Percentiles rank a stretch among this genome's conserved stretches.
Evolutionary conservation across 2,113 vertebrate species (phyloP).

Genomic region (Pollachius pollachius): DNA sequence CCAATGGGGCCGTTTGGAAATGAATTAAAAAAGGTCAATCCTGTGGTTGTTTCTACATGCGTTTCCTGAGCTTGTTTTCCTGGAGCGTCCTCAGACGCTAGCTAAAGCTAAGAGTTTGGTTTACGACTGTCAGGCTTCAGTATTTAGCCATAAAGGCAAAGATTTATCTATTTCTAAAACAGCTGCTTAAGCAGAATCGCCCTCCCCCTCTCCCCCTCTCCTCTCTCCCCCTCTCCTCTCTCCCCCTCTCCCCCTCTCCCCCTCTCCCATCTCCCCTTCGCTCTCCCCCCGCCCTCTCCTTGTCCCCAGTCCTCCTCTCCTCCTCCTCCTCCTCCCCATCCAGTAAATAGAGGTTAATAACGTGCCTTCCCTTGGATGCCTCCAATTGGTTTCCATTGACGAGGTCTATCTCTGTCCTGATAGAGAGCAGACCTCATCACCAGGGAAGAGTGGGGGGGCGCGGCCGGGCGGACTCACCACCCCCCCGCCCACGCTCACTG

Average conservation of each 20-base stretch:
- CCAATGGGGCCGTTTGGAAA: too few relatives aligned
- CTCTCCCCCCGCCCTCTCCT: slow-evolving; percentile 5
- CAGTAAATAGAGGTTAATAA: slow-evolving; percentile 56
- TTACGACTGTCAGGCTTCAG: too few relatives aligned
- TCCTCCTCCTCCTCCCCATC: not conserved
- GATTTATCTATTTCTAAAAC: too few relatives aligned
- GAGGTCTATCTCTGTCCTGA: slow-evolving; percentile 62
- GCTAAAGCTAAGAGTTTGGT: too few relatives aligned
- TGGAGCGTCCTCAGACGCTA: too few relatives aligned
- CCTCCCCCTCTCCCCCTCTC: not conserved
- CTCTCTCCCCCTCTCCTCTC: not conserved
- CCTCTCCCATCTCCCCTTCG: not conserved
- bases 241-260: not conserved
- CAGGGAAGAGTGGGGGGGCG: slow-evolving; percentile 16
- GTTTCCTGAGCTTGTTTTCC: too few relatives aligned
- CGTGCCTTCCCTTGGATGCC: slow-evolving; percentile 57
- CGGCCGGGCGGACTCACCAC: not conserved
- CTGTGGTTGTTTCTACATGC: too few relatives aligned
- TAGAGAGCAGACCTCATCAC: slow-evolving; percentile 62
- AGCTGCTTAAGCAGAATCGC: too few relatives aligned
- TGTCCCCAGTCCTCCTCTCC: slow-evolving; percentile 13
- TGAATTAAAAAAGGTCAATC: too few relatives aligned
- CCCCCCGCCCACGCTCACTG: too few relatives aligned
- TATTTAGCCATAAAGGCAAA: too few relatives aligned
- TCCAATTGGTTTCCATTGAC: slow-evolving; percentile 71